A percentile compares a stretch with the other conserved stretches of the same genome.
phyloP scores from a whole-genome alignment of 2,113 vertebrate species.

The Casuarius casuarius region DNA sequence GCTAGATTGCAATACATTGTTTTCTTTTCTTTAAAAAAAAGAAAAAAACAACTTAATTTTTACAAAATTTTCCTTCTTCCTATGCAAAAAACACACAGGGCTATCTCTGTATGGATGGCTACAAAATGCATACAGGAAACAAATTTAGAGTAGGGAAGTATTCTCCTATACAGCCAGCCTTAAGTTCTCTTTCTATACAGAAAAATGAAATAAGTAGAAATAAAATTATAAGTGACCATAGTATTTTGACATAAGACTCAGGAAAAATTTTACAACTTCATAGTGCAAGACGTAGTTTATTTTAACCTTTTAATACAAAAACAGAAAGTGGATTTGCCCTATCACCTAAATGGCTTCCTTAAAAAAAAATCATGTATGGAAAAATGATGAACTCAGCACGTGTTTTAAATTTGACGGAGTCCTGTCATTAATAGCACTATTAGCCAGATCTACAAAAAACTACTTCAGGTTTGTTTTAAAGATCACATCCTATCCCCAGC shows the following conservation, averaged over 20 bases:
- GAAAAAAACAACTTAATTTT: neutral
- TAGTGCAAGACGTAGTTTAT: neutral
- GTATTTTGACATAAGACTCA: neutral
- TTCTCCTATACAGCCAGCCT: neutral
- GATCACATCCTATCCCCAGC: rapidly evolving
- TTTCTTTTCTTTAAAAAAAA: neutral
- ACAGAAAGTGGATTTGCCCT: neutral
- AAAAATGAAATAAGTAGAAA: neutral
- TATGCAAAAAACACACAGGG: neutral
- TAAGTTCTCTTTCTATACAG: neutral
- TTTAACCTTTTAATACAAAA: neutral
- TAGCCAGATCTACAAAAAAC: neutral
- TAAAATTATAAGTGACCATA: constrained; percentile 12
- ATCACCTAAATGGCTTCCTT: neutral
- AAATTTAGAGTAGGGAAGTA: neutral
- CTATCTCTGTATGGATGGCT: neutral
- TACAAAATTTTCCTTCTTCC: neutral
- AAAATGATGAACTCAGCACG: neutral
- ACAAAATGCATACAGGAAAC: neutral
- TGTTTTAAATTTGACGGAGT: neutral
- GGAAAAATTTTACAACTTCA: neutral
- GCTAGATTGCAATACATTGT: neutral
- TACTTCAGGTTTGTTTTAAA: neutral
- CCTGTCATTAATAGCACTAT: neutral
- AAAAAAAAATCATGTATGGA: neutral